Evolutionary conservation across 2,113 vertebrate genomes (phyloP).

Genomic region (Clinocottus analis): DNA sequence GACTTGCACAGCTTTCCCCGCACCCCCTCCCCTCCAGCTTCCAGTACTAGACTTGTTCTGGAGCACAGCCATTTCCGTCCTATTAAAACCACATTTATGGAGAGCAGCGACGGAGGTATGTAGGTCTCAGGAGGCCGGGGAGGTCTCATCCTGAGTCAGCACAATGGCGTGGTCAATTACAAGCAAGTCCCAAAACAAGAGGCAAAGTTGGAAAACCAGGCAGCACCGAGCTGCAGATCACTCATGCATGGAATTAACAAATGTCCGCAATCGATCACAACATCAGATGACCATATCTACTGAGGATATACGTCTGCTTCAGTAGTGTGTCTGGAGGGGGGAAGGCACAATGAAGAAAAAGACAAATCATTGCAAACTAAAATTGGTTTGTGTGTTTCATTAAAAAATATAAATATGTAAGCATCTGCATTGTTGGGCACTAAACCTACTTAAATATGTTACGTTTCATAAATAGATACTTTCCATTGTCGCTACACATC

Average conservation of each 20-base stretch:
- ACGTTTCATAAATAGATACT: not conserved
- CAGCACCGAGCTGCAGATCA: constrained; percentile 19
- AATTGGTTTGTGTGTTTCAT: not conserved
- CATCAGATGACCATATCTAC: constrained; percentile 13
- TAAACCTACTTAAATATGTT: not conserved
- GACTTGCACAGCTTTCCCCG: not conserved
- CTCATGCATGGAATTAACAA: constrained; percentile 54
- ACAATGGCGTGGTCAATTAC: constrained; percentile 48
- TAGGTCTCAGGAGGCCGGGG: constrained; percentile 37
- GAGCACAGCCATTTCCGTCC: constrained; percentile 48
- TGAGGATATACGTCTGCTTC: not conserved
- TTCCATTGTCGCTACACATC: not conserved
- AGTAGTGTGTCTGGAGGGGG: not conserved
- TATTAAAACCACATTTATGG: constrained; percentile 57
- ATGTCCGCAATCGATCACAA: constrained; percentile 31
- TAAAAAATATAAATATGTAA: not conserved
- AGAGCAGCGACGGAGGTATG: constrained; percentile 19
- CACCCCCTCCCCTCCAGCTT: not conserved
- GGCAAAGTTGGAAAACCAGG: constrained; percentile 9
- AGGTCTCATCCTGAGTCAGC: constrained; percentile 65
- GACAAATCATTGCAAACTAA: not conserved
- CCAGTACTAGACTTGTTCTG: constrained; percentile 11
- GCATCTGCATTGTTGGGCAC: not conserved
- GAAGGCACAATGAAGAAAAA: not conserved
- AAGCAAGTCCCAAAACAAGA: constrained; percentile 30